phyloP scores from a whole-genome alignment of 2,797 vertebrate genomes.

The Distichodus sexfasciatus region DNA sequence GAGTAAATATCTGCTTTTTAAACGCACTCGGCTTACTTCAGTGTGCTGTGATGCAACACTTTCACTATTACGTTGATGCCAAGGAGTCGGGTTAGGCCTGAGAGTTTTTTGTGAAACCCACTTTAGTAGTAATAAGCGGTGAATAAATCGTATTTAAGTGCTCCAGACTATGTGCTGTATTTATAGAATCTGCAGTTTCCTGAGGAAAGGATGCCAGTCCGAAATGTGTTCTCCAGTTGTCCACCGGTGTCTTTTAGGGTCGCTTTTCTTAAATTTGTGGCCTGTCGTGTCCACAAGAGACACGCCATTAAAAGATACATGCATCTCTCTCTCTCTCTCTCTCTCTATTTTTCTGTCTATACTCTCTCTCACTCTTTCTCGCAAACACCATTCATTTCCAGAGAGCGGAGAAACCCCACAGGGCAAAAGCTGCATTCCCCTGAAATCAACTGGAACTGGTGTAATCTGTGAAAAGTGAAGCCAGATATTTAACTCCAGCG shows the following conservation, averaged over 20 bases:
- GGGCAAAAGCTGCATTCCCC: conserved; percentile 19
- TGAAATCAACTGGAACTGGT: conserved; percentile 50
- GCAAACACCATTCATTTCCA: background rate
- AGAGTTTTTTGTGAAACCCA: background rate
- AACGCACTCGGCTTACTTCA: too few species aligned
- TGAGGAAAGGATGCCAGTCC: conserved; percentile 27
- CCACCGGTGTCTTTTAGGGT: conserved; percentile 27
- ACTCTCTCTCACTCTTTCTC: background rate
- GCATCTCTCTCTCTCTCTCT: background rate
- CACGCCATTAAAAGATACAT: conserved; percentile 34
- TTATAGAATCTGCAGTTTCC: conserved; percentile 29
- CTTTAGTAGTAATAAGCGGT: background rate
- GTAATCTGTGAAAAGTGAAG: conserved; percentile 59
- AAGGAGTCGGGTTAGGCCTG: background rate
- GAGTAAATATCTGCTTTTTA: too few species aligned
- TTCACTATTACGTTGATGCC: background rate
- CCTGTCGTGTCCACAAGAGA: conserved; percentile 23
- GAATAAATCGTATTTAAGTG: background rate
- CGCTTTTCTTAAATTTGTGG: conserved; percentile 35
- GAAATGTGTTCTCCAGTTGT: conserved; percentile 49
- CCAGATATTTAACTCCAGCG: conserved; percentile 40
- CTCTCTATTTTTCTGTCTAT: background rate
- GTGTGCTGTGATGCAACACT: too few species aligned
- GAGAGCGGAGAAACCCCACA: conserved; percentile 7
- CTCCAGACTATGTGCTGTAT: conserved; percentile 7